phyloP scores from a whole-genome alignment of 2,888 invertebrate species.

The Callinectes sapidus region DNA sequence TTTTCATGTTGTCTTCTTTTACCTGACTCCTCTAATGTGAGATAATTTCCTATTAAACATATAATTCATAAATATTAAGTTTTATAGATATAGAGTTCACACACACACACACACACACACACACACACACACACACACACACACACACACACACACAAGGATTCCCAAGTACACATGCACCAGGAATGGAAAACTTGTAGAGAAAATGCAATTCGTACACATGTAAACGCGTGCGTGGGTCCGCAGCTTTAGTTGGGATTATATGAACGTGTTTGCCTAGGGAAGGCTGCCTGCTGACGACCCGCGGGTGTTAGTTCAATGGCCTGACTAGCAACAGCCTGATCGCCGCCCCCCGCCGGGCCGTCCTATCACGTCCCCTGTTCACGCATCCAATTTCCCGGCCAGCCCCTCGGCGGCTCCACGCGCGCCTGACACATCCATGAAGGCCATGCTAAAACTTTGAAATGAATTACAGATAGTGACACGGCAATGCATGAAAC shows the following conservation, averaged over 20 bases:
- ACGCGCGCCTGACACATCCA: neutral
- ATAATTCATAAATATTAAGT: neutral
- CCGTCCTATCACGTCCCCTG: neutral
- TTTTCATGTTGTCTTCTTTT: too few species aligned
- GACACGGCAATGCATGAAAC: neutral
- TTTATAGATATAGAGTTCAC: neutral
- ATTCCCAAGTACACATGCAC: neutral
- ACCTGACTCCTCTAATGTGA: too few species aligned
- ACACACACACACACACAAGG: neutral
- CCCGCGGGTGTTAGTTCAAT: constrained; percentile 22
- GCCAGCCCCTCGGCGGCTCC: neutral
- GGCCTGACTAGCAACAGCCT: constrained; percentile 11
- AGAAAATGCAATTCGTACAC: neutral
- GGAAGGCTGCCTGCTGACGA: neutral
- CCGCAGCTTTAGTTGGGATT: neutral
- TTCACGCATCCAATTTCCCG: neutral
- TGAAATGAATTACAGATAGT: neutral
- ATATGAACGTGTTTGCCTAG: neutral
- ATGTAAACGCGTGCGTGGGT: neutral
- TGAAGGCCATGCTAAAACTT: neutral
- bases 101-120: constrained; percentile 34
- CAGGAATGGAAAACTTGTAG: neutral
- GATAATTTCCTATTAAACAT: neutral
- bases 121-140: constrained; percentile 14
- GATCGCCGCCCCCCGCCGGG: neutral